These are phyloP conservation scores for Acronicta psi DNA, from an alignment of 2,888 invertebrate species.

Conservation along the genomic window DNA sequence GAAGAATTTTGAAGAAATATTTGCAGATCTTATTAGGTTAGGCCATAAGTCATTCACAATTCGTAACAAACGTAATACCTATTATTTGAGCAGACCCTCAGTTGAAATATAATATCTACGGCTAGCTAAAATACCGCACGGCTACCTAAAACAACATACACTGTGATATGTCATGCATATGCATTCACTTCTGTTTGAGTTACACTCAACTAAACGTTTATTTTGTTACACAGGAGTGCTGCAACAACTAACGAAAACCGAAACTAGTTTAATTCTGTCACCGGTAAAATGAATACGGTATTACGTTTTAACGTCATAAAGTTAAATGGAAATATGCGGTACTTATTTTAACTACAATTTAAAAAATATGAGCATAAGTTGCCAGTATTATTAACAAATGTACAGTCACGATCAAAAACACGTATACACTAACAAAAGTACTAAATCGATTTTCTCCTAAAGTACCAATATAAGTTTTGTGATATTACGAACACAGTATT, in stretches of 20 bases:
- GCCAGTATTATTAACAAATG: too few species aligned
- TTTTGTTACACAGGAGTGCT: conserved; percentile 6
- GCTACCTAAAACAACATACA: conserved; percentile 8
- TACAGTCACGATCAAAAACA: too few species aligned
- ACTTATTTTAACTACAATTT: too few species aligned
- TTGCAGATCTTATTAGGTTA: too few species aligned
- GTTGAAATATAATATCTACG: neutral
- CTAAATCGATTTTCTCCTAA: too few species aligned
- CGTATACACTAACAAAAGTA: too few species aligned
- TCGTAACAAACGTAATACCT: too few species aligned
- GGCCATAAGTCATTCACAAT: too few species aligned
- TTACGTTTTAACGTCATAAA: neutral
- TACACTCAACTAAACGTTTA: conserved; percentile 16
- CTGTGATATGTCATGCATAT: neutral
- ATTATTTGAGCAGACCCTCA: neutral
- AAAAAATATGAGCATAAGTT: too few species aligned
- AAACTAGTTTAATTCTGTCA: conserved; percentile 4
- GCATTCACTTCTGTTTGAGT: conserved; percentile 5
- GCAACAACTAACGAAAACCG: neutral
- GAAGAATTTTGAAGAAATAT: too few species aligned
- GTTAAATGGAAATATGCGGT: neutral
- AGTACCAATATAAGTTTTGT: too few species aligned
- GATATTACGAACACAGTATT: too few species aligned
- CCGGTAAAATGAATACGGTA: neutral
- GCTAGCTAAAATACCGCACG: neutral